Percentiles rank a stretch among this genome's conserved stretches.
Evolutionary conservation across 2,888 invertebrate species (phyloP).

Genomic region (Patella pellucida): DNA sequence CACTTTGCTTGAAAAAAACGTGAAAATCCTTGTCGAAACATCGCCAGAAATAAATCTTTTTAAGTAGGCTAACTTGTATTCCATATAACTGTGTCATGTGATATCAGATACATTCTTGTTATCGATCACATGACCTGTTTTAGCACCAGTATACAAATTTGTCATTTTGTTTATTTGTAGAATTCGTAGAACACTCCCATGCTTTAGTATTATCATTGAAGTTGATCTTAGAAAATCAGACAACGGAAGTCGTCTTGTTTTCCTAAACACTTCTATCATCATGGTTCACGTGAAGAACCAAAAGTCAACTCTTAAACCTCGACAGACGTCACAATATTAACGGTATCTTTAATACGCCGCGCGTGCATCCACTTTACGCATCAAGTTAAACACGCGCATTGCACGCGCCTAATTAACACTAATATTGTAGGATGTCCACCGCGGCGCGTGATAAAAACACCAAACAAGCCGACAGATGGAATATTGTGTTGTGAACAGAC

Average conservation of each 20-base stretch:
- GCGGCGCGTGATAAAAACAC: slow-evolving; percentile 4
- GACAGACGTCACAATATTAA: slow-evolving; percentile 2
- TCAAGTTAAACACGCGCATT: slow-evolving; percentile 4
- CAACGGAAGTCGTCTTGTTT: not conserved
- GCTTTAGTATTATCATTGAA: not conserved
- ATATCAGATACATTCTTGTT: no score
- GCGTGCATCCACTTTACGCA: not conserved
- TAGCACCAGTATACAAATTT: no score
- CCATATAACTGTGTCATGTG: no score
- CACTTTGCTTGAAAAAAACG: no score
- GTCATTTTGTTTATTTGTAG: no score
- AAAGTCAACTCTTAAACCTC: not conserved
- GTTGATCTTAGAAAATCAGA: not conserved
- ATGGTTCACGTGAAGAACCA: not conserved
- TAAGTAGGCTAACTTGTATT: no score
- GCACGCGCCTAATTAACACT: slow-evolving; percentile 6
- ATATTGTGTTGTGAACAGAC: not conserved
- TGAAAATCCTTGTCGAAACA: no score
- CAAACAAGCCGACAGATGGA: slow-evolving; percentile 7
- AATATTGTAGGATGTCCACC: slow-evolving; percentile 2
- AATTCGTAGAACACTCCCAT: no score
- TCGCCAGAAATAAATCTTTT: no score
- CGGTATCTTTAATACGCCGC: not conserved
- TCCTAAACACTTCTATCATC: not conserved
- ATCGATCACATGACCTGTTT: no score